Conservation (phyloP, 1,140 invertebrate species). For the Diprion similis region DNA sequence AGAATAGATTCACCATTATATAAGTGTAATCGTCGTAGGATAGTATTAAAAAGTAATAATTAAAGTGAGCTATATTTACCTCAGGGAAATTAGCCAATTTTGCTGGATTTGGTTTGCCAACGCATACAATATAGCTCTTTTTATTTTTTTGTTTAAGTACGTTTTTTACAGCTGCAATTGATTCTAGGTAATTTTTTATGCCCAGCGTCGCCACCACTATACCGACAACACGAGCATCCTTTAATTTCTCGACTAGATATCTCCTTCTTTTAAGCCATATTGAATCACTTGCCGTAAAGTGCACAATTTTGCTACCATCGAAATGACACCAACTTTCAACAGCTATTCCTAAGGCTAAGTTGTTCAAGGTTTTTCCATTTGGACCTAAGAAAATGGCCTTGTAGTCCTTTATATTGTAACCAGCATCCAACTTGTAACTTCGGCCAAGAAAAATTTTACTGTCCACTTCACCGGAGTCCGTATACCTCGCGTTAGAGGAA, state of each 20-base stretch:
- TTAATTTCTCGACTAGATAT: constrained; percentile 86
- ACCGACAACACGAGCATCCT: constrained; percentile 86
- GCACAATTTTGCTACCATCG: constrained; percentile 48
- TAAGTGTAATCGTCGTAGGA: constrained; percentile 16
- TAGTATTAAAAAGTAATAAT: constrained; percentile 17
- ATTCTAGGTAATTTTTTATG: constrained; percentile 79
- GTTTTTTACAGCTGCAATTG: constrained; percentile 78
- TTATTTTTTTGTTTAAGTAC: constrained; percentile 78
- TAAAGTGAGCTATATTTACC: constrained; percentile 55
- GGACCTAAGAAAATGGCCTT: constrained; percentile 66
- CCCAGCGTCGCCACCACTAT: constrained; percentile 89
- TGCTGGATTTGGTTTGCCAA: constrained; percentile 90
- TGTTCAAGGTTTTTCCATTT: constrained; percentile 59
- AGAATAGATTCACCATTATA: constrained; percentile 21
- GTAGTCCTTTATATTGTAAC: constrained; percentile 52
- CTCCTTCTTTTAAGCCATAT: constrained; percentile 78
- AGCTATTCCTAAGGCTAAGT: constrained; percentile 63
- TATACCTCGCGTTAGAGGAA: constrained; percentile 48
- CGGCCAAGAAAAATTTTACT: constrained; percentile 46
- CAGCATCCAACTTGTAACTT: constrained; percentile 44
- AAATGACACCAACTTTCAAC: constrained; percentile 62
- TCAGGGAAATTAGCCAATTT: constrained; percentile 95
- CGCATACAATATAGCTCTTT: constrained; percentile 88
- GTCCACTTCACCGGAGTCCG: constrained; percentile 27
- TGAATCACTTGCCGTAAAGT: constrained; percentile 57